Base-by-base conservation (phyloP, 2,113 vertebrate species). In the Eulemur rufifrons region DNA sequence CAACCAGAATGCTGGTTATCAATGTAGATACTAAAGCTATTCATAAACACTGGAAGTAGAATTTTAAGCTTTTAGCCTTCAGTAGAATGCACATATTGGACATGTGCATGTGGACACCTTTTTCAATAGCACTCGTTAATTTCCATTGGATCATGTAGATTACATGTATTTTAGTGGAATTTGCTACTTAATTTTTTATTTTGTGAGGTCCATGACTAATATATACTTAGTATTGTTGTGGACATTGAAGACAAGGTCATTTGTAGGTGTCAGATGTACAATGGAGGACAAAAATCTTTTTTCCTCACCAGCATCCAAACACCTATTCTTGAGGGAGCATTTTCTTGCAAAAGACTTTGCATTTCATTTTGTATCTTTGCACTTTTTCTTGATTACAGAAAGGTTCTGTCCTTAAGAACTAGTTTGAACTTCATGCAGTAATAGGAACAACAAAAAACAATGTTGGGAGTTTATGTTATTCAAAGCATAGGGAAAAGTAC, bases 381-480 rank as follows among this genome's bases (percentile, higher is more conserved):
- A 23, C 88, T 98, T 98, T 92, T 98, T 96, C 95, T 97, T 98
- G 95, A 71, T 14, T 97, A 96, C 73, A 95, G 71, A 91, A 42
- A 94, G 39, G 45, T 96, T 95, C 88, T 95, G 81, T 98, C 90
- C 97, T 97, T 96, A 95, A 96, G 96, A 50, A 66, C 42, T 93
- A 86, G 47, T 96, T 97, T 97, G 89, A 87, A 97, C 96, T 98
- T 97, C 92, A 97, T 98, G 98, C 97, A 98, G 94, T 85, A 59
- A 94, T 89, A 98, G 73, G 85, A 96, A 94, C 73, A 74, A 96
- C 39, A 59, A 64, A 85, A 95, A 94, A 69, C 63, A 93, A 87
- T 94, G 23, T 91, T 97, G 81, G 88, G 92, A 90, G 77, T 94
- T 92, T 95, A 95, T 96, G 94, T 95, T 82, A 39, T 92, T 97